These are phyloP conservation scores for Pteronura brasiliensis DNA, from an alignment of 2,113 vertebrate species.

Conservation along the genomic window DNA sequence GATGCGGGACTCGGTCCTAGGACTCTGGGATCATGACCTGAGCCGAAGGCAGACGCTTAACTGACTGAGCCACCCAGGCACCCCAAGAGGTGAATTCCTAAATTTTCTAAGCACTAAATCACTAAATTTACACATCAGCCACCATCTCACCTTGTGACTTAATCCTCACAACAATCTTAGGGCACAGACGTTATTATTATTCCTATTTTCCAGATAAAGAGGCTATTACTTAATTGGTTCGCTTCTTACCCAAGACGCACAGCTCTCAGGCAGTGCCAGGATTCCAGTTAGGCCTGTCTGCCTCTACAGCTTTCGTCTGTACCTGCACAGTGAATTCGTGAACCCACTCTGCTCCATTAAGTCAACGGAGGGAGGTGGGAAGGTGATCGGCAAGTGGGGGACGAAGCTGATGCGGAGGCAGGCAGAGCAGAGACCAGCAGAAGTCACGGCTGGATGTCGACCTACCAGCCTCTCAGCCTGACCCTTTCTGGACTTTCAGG, in stretches of 20 bases:
- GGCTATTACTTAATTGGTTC: not conserved
- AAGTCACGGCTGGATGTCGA: not conserved
- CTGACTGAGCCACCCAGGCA: not conserved
- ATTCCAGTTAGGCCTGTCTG: accelerated
- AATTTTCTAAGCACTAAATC: not conserved
- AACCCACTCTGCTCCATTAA: accelerated
- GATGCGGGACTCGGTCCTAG: not conserved
- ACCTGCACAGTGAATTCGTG: not conserved
- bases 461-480: not conserved
- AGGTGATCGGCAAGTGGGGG: not conserved
- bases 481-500: not conserved
- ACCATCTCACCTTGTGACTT: not conserved
- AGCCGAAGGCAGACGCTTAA: not conserved
- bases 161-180: not conserved
- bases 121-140: not conserved
- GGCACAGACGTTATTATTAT: not conserved
- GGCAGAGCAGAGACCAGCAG: not conserved
- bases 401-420: not conserved
- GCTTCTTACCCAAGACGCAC: not conserved
- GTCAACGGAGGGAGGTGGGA: accelerated
- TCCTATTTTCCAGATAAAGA: not conserved
- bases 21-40: not conserved
- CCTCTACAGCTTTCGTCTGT: not conserved
- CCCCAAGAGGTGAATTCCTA: not conserved
- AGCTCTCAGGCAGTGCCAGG: not conserved